phyloP scores from a whole-genome alignment of 2,797 vertebrate genomes.

The Crocidura indochinensis region DNA sequence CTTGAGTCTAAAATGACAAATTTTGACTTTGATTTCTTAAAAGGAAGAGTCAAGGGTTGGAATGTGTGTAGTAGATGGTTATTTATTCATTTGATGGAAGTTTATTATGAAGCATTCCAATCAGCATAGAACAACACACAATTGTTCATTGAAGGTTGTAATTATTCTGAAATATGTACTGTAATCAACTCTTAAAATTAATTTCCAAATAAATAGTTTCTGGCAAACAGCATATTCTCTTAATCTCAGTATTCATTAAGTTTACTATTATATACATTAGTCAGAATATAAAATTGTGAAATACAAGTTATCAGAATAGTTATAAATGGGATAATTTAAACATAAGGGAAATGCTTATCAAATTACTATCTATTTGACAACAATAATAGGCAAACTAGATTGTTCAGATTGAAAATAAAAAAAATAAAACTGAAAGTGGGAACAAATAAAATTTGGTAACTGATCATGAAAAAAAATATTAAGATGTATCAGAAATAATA shows the following conservation, averaged over 20 bases:
- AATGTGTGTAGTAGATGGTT: background rate
- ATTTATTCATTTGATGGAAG: background rate
- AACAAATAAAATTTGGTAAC: conserved; percentile 1
- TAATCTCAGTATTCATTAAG: background rate
- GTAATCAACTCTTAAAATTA: background rate
- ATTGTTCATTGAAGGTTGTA: background rate
- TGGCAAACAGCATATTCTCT: background rate
- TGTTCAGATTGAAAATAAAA: background rate
- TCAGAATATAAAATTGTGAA: conserved; percentile 44
- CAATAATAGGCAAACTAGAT: conserved; percentile 1
- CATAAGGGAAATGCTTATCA: background rate
- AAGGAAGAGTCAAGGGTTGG: background rate
- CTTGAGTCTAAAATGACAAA: background rate
- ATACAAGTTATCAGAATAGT: background rate
- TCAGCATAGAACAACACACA: background rate
- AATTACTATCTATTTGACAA: background rate
- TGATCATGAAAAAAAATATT: background rate
- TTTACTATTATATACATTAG: background rate
- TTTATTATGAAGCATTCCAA: background rate
- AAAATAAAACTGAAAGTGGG: background rate
- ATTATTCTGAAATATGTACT: conserved; percentile 14
- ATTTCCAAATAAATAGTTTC: background rate
- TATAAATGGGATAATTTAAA: background rate
- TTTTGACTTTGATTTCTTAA: background rate
- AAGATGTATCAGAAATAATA: no score